phyloP scores from a whole-genome alignment of 2,797 vertebrate genomes.

The Acanthurus lineatus region DNA sequence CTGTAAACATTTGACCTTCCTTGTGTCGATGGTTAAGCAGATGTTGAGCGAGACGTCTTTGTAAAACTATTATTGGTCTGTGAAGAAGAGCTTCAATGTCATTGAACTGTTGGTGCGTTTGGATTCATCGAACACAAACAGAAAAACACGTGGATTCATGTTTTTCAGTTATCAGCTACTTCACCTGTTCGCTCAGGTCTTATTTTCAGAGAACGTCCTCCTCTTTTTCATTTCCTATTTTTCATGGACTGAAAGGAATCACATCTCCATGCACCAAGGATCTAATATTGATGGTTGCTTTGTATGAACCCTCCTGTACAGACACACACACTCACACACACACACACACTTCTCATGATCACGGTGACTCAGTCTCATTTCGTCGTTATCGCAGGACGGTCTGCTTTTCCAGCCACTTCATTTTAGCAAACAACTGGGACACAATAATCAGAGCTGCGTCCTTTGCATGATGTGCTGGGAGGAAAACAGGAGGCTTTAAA shows the following conservation, averaged over 20 bases:
- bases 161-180: background rate
- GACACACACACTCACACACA: background rate
- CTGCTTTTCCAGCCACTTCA: slow-evolving; percentile 57
- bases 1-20: slow-evolving; percentile 42
- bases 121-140: background rate
- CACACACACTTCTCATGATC: slow-evolving; percentile 27
- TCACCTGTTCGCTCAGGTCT: slow-evolving; percentile 10
- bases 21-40: background rate
- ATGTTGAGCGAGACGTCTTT: background rate
- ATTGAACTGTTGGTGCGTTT: background rate
- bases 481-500: slow-evolving; percentile 66
- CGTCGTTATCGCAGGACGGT: slow-evolving; percentile 53
- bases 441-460: slow-evolving; percentile 49
- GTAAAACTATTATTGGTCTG: no score
- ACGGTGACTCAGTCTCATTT: slow-evolving; percentile 37
- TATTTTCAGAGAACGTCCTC: background rate
- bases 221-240: slow-evolving; percentile 42
- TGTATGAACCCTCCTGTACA: background rate
- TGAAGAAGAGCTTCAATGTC: background rate
- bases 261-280: slow-evolving; percentile 16
- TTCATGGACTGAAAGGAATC: slow-evolving; percentile 20
- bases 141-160: no score
- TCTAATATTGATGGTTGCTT: slow-evolving; percentile 25
- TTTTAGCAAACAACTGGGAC: slow-evolving; percentile 62
- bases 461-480: slow-evolving; percentile 42